Conservation (phyloP, 1,140 invertebrate genomes). For the Aphaenogaster floridana region DNA sequence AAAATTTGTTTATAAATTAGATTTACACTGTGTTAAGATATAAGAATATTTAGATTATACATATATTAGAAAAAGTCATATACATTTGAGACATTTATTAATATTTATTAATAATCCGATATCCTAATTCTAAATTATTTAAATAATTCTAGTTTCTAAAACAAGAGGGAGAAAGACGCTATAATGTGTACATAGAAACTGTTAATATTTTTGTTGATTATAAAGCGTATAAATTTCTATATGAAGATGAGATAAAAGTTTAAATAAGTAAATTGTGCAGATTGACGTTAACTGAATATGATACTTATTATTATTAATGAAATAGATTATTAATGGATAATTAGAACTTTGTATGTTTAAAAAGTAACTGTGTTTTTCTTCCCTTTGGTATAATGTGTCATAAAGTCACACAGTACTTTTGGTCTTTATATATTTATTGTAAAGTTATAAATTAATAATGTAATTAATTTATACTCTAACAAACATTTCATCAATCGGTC, state of each 20-base stretch:
- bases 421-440: background rate
- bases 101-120: background rate
- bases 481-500: background rate
- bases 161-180: no score
- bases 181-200: background rate
- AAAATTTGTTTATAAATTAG: background rate
- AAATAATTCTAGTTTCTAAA: background rate
- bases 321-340: background rate
- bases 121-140: background rate
- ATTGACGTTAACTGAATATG: background rate
- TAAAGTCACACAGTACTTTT: background rate
- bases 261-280: background rate
- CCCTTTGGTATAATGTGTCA: background rate
- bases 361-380: background rate
- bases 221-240: background rate
- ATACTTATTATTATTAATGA: background rate
- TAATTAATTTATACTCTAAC: constrained; percentile 23
- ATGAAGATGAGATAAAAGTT: background rate
- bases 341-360: background rate
- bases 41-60: background rate
- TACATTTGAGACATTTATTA: background rate
- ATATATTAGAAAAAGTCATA: background rate
- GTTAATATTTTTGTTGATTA: background rate
- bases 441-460: constrained; percentile 13
- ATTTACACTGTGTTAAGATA: background rate